Base-by-base conservation (phyloP, 1,140 invertebrate species). In the Sitodiplosis mosellana region DNA sequence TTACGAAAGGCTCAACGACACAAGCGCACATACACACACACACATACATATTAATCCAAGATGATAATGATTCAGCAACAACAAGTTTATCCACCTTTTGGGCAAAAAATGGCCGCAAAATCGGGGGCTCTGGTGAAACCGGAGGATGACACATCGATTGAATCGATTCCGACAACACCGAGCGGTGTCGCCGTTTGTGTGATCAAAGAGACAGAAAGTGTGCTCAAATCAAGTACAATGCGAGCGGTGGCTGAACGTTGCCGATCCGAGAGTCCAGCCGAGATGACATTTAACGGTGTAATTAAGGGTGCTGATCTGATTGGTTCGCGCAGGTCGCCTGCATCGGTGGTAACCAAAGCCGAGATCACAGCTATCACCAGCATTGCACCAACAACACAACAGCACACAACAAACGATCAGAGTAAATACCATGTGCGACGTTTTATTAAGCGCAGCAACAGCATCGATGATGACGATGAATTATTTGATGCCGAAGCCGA, bases 61-160 rank as follows among this genome's bases (percentile, higher is more conserved):
- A 20, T 17, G 40, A 10, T 18, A 33, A 18, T 42, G 42, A 15
- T 42, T 42, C 21, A 51, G 44, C 17, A 49, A 45, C 12, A 49
- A 45, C n/a, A 46, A 27, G 33, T 49, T 6, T 55, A 61, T 48
- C 57, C 43, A 45, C n/a, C n/a, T 19, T 45, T 21, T 21, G 18
- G 22, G 11, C n/a, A 18, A 22, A 21, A 45, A 45, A 19, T 21
- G 14, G n/a, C 43, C 14, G 22, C 14, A 21, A 18, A 45, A n/a
- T 22, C 43, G 4, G 21, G 11, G 43, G 6, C 43, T 22, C 18
- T 45, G 18, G 43, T 22, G 1, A 21, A 45, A 22, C 18, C 8
- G 2, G 37, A 40, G 3, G 43, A 45, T 45, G 18, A 19, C 10
- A 34, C 15, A 17, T 20, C 33, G 33, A 36, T 36, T 19, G 14